Evolutionary conservation across 2,797 vertebrate species (phyloP), one percentile per base, ranked within the genome.

Genomic region (Eulemur rubriventer): DNA sequence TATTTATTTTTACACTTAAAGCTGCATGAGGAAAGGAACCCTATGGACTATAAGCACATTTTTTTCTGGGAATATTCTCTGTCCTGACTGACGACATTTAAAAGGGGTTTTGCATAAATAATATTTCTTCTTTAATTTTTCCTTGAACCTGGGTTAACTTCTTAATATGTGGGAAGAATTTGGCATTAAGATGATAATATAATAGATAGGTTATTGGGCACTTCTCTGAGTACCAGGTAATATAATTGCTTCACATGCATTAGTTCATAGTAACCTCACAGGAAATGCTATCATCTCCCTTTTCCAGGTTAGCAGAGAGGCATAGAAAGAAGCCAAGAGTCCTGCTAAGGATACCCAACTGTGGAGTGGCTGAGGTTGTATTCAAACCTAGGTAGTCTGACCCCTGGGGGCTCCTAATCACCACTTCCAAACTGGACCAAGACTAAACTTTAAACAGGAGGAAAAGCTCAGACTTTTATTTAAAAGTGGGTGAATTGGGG

Each of bases 1-100:
- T 86, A 48, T 83, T 96, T 93, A 4, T 92, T 94, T 97, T 96
- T 88, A 59, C 67, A 61, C 35, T 82, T 89, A 61, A 83, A 91
- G 35, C 22, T 63, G 20, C 52, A 9, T 43, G 79, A 78, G 59
- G 38, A 91, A 90, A 87, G 82, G 12, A 95, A 57, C 6, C 2
- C 28, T 48, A 1, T 70, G 70, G n/a, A 41, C 17, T 55, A 7
- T 46, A 43, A 57, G 73, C 26, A 43, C 69, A 57, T 83, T 67
- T n/a, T 41, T 67, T 22, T 28, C 59, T 70, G 52, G 57, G 33
- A 46, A 70, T 95, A 79, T 82, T 41, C 69, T 91, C 24, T 57
- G 28, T 67, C 5, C 13, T 38, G 33, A 17, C 33, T 48, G 41
- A 83, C 83, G 16, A 38, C 41, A 81, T 59, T 86, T 93, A 94